Evolutionary conservation across 1,140 invertebrate genomes (phyloP).

Genomic region (Onthophagus taurus): DNA sequence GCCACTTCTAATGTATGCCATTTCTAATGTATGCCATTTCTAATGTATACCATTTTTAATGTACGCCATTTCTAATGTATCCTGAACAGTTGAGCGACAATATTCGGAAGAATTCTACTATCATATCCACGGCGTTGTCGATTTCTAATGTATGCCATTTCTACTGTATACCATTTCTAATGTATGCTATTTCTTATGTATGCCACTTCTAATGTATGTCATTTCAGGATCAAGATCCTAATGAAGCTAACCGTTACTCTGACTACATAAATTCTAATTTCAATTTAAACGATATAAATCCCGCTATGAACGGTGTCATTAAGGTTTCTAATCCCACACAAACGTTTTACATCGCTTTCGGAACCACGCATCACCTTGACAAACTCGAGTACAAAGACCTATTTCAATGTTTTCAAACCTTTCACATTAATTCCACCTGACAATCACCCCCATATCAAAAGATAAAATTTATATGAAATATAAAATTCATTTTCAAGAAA

Average conservation of each 20-base stretch:
- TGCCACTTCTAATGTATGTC: too few species aligned
- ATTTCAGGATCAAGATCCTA: neutral
- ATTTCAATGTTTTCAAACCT: neutral
- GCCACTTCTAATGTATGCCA: too few species aligned
- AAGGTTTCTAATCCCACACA: neutral
- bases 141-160: too few species aligned
- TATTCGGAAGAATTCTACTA: too few species aligned
- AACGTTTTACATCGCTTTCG: neutral
- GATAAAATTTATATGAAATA: slow-evolving; percentile 19
- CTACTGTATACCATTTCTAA: too few species aligned
- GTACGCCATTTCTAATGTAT: too few species aligned
- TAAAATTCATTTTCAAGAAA: slow-evolving; percentile 14
- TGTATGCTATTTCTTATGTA: too few species aligned
- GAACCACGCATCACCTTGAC: neutral
- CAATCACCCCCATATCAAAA: slow-evolving; percentile 16
- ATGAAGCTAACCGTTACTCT: neutral
- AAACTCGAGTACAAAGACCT: slow-evolving; percentile 1
- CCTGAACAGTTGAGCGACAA: too few species aligned
- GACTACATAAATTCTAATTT: neutral
- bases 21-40: too few species aligned
- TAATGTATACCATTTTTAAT: too few species aligned
- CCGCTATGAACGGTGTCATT: neutral
- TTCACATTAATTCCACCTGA: neutral
- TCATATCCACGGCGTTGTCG: too few species aligned
- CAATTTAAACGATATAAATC: neutral